Percentiles rank a stretch among this genome's conserved stretches.
phyloP scores from a whole-genome alignment of 2,113 vertebrate genomes.

The Psettodes erumei region DNA sequence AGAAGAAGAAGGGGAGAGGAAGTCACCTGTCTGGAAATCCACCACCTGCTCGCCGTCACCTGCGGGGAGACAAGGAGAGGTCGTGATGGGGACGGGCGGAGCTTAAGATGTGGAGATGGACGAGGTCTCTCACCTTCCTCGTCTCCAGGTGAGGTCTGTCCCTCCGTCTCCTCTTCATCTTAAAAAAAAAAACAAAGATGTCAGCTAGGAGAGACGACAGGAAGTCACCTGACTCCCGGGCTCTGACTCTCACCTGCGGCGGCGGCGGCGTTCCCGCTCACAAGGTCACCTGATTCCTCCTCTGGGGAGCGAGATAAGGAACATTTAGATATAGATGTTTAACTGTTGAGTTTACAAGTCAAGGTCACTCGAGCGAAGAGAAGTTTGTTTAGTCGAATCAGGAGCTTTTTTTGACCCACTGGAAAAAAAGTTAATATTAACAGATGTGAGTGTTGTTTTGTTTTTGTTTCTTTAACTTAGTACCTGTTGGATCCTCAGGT shows the following conservation, averaged over 20 bases:
- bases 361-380: neutral
- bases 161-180: neutral
- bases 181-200: neutral
- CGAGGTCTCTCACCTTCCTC: slow-evolving; percentile 24
- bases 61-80: neutral
- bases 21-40: slow-evolving; percentile 1
- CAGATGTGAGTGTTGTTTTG: neutral
- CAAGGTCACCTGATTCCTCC: neutral
- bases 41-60: neutral
- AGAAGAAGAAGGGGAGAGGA: no score
- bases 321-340: neutral
- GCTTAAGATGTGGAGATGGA: neutral
- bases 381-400: neutral
- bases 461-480: neutral
- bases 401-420: neutral
- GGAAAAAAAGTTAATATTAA: neutral
- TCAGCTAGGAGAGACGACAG: neutral
- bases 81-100: neutral
- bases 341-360: neutral
- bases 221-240: neutral
- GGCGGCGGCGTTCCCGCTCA: neutral
- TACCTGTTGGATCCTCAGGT: slow-evolving; percentile 7
- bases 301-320: slow-evolving; percentile 9
- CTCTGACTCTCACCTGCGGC: slow-evolving; percentile 28
- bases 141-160: neutral